phyloP scores from a whole-genome alignment of 2,113 vertebrate species.

The Lycocorax pyrrhopterus region DNA sequence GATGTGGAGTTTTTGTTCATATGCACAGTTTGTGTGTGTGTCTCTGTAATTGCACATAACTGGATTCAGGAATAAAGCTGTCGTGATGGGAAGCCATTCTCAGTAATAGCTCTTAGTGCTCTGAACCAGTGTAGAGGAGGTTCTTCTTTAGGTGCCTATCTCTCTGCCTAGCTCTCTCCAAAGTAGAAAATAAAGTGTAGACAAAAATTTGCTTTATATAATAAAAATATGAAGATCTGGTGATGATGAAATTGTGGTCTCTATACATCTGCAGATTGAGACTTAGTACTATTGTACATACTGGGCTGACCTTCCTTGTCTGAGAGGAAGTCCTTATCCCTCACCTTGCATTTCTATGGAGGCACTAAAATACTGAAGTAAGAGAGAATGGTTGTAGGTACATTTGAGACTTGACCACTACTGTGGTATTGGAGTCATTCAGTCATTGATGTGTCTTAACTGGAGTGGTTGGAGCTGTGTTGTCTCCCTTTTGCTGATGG shows the following conservation, averaged over 20 bases:
- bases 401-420: background rate
- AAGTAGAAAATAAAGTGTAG: background rate
- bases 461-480: background rate
- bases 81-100: background rate
- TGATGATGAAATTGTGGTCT: background rate
- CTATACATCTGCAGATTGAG: background rate
- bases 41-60: background rate
- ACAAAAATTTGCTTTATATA: background rate
- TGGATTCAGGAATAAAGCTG: background rate
- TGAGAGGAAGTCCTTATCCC: background rate
- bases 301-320: background rate
- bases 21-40: background rate
- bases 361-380: background rate
- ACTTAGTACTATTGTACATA: background rate
- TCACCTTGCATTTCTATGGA: background rate
- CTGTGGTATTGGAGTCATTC: background rate
- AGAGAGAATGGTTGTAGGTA: background rate
- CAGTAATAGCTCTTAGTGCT: background rate
- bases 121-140: background rate
- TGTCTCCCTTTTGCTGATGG: background rate
- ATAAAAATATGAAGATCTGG: background rate
- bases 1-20: background rate
- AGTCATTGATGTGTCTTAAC: background rate
- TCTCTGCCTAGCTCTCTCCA: background rate
- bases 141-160: background rate